Evolutionary conservation across 2,797 vertebrate species (phyloP).

Genomic region (Lindbergichthys nudifrons): DNA sequence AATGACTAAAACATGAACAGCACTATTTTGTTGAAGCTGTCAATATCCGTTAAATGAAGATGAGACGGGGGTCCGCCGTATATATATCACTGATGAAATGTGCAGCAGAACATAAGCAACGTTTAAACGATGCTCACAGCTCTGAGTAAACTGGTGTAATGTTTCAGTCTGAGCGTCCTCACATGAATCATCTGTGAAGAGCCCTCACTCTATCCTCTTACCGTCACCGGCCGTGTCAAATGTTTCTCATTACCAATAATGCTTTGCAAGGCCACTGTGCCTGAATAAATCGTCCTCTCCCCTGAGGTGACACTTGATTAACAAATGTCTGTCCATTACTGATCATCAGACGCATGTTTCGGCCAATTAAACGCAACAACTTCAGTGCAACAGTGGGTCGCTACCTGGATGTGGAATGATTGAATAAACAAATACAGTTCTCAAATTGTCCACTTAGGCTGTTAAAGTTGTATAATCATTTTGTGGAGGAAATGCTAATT

Average conservation of each 20-base stretch:
- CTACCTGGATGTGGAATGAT: background rate
- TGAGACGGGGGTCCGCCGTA: background rate
- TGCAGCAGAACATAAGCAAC: conserved; percentile 10
- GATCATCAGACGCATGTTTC: conserved; percentile 34
- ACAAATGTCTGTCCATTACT: conserved; percentile 17
- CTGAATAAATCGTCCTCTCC: conserved; percentile 33
- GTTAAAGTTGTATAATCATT: background rate
- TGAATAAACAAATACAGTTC: background rate
- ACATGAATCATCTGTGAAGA: conserved; percentile 46
- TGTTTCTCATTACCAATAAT: conserved; percentile 32
- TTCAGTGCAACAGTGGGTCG: background rate
- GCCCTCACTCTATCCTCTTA: conserved; percentile 19
- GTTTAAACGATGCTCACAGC: conserved; percentile 10
- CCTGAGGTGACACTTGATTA: conserved; percentile 38
- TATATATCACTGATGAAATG: conserved; percentile 11
- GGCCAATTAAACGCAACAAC: conserved; percentile 24
- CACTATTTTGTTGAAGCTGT: background rate
- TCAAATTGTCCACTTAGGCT: background rate
- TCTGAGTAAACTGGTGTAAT: conserved; percentile 23
- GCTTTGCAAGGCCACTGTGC: conserved; percentile 25
- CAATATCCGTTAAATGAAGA: conserved; percentile 5
- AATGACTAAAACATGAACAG: conserved; percentile 1
- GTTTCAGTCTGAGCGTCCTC: conserved; percentile 22
- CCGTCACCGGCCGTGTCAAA: conserved; percentile 37
- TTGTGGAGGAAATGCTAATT: too few relatives aligned